Evolutionary conservation across 1,140 invertebrate genomes (phyloP).

Genomic region (Sipha flava): DNA sequence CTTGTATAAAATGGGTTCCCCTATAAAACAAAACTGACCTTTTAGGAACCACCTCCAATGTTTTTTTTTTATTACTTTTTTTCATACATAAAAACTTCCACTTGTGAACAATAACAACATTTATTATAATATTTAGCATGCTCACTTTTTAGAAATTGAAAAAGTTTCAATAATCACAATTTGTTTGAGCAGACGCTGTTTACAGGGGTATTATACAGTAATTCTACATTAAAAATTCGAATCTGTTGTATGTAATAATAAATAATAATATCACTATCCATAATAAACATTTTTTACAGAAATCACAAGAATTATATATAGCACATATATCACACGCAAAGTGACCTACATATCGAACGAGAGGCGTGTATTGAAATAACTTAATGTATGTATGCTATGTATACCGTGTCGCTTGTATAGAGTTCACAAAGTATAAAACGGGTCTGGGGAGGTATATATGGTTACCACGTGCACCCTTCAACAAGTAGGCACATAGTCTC

Average conservation of each 20-base stretch:
- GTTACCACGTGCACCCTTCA: slow-evolving; percentile 21
- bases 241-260: background rate
- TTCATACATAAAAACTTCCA: background rate
- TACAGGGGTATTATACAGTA: background rate
- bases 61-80: background rate
- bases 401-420: background rate
- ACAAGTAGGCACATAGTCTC: slow-evolving; percentile 12
- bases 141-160: slow-evolving; percentile 16
- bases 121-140: slow-evolving; percentile 14
- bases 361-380: slow-evolving; percentile 7
- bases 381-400: background rate
- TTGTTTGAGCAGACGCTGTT: background rate
- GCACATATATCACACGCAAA: background rate
- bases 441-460: background rate
- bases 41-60: background rate
- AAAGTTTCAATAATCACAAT: slow-evolving; percentile 2
- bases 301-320: background rate
- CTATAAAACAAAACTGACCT: slow-evolving; percentile 17
- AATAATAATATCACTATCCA: background rate
- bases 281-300: background rate
- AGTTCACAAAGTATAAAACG: background rate
- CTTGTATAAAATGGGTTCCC: background rate
- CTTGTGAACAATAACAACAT: background rate
- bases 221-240: background rate
- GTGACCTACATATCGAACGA: background rate